A percentile compares a stretch with the other conserved stretches of the same genome.
Conservation (phyloP, 2,797 vertebrate genomes). For the Sylvia borin region DNA sequence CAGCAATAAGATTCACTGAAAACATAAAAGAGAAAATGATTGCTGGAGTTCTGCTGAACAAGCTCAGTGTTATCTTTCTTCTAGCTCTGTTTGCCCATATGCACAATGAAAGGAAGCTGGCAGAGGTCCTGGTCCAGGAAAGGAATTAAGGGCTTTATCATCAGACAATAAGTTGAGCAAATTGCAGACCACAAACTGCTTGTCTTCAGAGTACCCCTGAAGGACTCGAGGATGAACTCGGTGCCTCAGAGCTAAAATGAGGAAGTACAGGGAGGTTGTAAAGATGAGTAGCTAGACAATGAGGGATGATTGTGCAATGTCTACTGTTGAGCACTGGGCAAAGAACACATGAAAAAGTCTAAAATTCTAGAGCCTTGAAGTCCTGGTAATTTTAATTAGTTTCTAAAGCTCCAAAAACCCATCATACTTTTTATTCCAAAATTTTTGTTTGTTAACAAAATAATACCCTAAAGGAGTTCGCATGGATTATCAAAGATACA, state of each 20-base stretch:
- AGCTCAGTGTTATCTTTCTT: constrained; percentile 25
- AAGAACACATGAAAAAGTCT: background rate
- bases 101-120: constrained; percentile 65
- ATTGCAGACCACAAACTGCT: constrained; percentile 21
- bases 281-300: constrained; percentile 16
- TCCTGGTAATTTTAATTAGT: background rate
- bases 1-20: constrained; percentile 11
- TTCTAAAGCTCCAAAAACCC: background rate
- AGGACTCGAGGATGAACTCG: background rate
- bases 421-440: background rate
- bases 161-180: constrained; percentile 41
- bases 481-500: background rate
- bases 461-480: background rate
- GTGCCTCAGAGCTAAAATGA: background rate
- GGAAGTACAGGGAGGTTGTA: background rate
- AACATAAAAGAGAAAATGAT: constrained; percentile 52
- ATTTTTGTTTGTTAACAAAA: background rate
- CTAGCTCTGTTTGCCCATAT: constrained; percentile 39
- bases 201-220: background rate
- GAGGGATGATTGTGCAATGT: background rate
- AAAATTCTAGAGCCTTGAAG: background rate
- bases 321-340: background rate
- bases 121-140: constrained; percentile 40
- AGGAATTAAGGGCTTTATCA: constrained; percentile 49
- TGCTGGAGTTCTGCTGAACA: constrained; percentile 49